These are phyloP conservation scores for Diplolepis rosae DNA, from an alignment of 2,888 invertebrate species.

Conservation along the genomic window DNA sequence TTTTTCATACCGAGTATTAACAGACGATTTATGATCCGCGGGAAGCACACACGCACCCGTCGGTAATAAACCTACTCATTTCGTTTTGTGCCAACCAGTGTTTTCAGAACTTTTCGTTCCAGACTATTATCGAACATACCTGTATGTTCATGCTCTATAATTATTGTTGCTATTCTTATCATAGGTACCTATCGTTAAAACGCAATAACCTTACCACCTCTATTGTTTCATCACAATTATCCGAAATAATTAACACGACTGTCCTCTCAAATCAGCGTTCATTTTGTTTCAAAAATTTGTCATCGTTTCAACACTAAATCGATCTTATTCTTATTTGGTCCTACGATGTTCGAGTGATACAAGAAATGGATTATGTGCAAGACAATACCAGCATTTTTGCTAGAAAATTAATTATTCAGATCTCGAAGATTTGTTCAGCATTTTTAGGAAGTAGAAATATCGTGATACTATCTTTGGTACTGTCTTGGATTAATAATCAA, in stretches of 20 bases:
- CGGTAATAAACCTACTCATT: conserved; percentile 58
- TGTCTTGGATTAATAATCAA: conserved; percentile 18
- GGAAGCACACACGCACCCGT: conserved; percentile 51
- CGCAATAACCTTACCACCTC: background rate
- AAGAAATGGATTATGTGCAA: conserved; percentile 7
- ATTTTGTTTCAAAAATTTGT: background rate
- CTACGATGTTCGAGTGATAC: background rate
- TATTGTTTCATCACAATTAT: background rate
- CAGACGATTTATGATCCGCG: conserved; percentile 40
- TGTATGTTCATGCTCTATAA: conserved; percentile 20
- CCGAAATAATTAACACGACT: background rate
- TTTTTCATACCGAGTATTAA: conserved; percentile 61
- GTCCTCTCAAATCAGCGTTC: background rate
- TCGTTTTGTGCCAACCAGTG: conserved; percentile 71
- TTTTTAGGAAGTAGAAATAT: background rate
- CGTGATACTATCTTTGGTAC: background rate
- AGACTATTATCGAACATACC: conserved; percentile 35
- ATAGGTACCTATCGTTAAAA: conserved; percentile 1
- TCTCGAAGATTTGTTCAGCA: no score
- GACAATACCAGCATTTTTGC: background rate
- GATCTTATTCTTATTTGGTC: background rate
- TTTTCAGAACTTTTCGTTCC: conserved; percentile 60
- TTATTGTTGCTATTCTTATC: conserved; percentile 38
- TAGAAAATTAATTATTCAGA: no score
- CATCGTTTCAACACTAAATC: conserved; percentile 7